Evolutionary conservation across 2,888 invertebrate genomes (phyloP).

Genomic region (Eristalinus aeneus): DNA sequence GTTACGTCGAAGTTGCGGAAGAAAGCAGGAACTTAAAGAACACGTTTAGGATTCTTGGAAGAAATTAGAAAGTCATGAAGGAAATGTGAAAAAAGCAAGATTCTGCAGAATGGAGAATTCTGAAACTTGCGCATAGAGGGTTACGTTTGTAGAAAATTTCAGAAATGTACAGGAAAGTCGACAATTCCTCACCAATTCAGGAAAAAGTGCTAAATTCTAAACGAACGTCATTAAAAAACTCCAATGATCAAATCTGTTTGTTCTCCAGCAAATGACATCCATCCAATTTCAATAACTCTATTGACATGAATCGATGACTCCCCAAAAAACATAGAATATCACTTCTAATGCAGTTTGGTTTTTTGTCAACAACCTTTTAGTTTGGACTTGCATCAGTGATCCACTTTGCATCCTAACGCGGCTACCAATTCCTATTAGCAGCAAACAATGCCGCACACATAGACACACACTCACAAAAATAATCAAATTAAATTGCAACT

Average conservation of each 20-base stretch:
- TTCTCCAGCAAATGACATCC: neutral
- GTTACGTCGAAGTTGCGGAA: too few species aligned
- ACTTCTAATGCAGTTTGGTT: neutral
- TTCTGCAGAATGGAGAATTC: too few species aligned
- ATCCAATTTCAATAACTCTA: neutral
- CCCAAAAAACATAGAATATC: neutral
- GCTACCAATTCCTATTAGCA: neutral
- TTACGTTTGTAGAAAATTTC: too few species aligned
- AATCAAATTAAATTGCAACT: conserved; percentile 61
- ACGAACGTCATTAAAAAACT: too few species aligned
- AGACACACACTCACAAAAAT: conserved; percentile 13
- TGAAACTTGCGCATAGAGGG: too few species aligned
- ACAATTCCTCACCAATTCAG: too few species aligned
- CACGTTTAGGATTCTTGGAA: too few species aligned
- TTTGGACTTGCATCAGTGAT: neutral
- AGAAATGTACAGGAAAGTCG: too few species aligned
- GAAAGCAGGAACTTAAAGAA: too few species aligned
- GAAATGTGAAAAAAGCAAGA: too few species aligned
- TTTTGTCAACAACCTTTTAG: neutral
- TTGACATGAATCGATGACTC: neutral
- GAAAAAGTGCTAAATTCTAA: too few species aligned
- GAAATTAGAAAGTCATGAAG: too few species aligned
- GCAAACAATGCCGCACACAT: neutral
- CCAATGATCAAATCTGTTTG: neutral
- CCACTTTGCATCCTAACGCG: neutral